Evolutionary conservation across 2,888 invertebrate species (phyloP), one percentile per base, ranked within the genome.

Genomic region (Pyrochroa serraticornis): DNA sequence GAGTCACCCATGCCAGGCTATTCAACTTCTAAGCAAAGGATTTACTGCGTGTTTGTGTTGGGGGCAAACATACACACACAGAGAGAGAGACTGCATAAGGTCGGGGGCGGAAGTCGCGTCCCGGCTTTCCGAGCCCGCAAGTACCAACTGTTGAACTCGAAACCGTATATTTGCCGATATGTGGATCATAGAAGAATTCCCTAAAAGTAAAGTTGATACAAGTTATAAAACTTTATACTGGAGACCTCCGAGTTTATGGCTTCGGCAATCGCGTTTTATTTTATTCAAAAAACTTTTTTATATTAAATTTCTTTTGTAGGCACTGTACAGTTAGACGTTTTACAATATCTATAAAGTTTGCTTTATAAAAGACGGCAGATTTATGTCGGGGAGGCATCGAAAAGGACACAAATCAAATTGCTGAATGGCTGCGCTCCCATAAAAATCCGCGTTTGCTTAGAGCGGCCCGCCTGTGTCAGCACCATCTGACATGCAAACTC

Each of bases 241-340:
- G 12, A 36, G 36, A 44, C 41, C 22, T 22, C 45, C 51, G 53
- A 48, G 48, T 60, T 60, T 57, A 57, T 57, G 50, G 56, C 57
- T 48, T 52, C 46, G 51, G 39, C 60, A 60, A 60, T 60, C 55
- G 56, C 52, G 43, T 56, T 60, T 53, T 57, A 57, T 60, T 60
- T 56, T 60, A 60, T 60, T 60, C 60, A 60, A 53, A 60, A 60
- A 22, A 60, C 32, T 57, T 60, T 60, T 57, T 57, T 60, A 56
- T 60, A 60, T 60, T 60, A 60, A 60, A 60, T 60, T 60, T 60
- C 60, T 60, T 60, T 55, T 55, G 59, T 51, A 50, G 54, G 42
- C 47, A 33, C 30, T 44, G 45, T 58, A 58, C 52, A 51, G 50
- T 49, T 56, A 43, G 49, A 49, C 48, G 50, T 51, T 58, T 57